phyloP scores from a whole-genome alignment of 92 coral and sea anemone species.

The Meandrina meandrites region DNA sequence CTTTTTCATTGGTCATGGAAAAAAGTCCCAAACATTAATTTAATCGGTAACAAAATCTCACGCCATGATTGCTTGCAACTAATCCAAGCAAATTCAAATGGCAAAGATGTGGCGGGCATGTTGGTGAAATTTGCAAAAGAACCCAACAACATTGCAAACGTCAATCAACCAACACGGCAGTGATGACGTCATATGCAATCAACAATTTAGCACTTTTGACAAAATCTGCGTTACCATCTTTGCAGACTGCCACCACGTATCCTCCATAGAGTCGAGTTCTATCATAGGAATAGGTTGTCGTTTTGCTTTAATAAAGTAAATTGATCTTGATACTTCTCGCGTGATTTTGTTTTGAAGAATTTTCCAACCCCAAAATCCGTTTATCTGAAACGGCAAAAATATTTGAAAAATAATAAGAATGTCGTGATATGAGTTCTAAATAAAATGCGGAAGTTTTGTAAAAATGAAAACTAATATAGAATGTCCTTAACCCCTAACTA shows the following conservation, averaged over 20 bases:
- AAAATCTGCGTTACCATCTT: background rate
- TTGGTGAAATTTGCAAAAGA: background rate
- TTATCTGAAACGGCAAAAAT: background rate
- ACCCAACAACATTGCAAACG: background rate
- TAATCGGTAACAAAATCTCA: background rate
- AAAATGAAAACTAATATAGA: background rate
- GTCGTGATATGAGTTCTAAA: background rate
- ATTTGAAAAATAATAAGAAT: constrained; percentile 16
- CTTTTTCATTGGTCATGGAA: background rate
- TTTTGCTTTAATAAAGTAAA: background rate
- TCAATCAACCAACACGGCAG: background rate
- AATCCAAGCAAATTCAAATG: background rate
- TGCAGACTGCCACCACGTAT: background rate
- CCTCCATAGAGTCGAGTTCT: background rate
- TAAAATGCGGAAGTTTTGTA: background rate
- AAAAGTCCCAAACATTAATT: background rate
- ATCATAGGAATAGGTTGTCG: background rate
- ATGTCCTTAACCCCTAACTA: background rate
- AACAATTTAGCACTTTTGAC: background rate
- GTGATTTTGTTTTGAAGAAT: background rate
- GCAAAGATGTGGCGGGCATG: background rate
- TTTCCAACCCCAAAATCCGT: background rate
- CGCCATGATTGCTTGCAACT: background rate
- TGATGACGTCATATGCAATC: background rate
- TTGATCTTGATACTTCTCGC: background rate